Conservation (phyloP, 2,797 vertebrate species). For the Labroides dimidiatus region DNA sequence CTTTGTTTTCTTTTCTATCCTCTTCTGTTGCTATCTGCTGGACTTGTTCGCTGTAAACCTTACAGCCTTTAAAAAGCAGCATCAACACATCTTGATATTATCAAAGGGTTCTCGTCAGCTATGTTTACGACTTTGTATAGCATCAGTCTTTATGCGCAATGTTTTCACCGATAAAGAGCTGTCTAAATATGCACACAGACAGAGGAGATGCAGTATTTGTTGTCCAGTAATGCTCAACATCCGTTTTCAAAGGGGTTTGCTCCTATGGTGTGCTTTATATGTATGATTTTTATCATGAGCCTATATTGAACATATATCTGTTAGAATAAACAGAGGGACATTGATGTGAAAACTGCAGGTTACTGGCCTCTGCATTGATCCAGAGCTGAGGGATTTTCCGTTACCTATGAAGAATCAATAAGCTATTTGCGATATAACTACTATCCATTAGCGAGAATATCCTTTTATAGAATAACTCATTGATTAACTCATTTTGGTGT, state of each 20-base stretch:
- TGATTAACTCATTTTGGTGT: slow-evolving; percentile 75
- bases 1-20: slow-evolving; percentile 34
- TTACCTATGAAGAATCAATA: slow-evolving; percentile 67
- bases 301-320: slow-evolving; percentile 48
- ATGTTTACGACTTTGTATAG: slow-evolving; percentile 75
- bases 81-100: slow-evolving; percentile 34
- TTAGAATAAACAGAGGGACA: slow-evolving; percentile 42
- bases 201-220: slow-evolving; percentile 48
- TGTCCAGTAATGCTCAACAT: slow-evolving; percentile 55
- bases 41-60: slow-evolving; percentile 4
- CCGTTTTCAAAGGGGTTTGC: slow-evolving; percentile 40
- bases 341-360: slow-evolving; percentile 37
- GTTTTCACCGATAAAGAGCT: slow-evolving; percentile 50
- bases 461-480: slow-evolving; percentile 69
- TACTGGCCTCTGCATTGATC: slow-evolving; percentile 40
- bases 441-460: slow-evolving; percentile 61
- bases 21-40: slow-evolving; percentile 41
- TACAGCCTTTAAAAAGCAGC: slow-evolving; percentile 45
- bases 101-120: slow-evolving; percentile 53
- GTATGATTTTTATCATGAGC: slow-evolving; percentile 40
- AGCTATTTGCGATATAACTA: slow-evolving; percentile 67
- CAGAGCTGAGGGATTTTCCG: slow-evolving; percentile 52
- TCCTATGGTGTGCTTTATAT: slow-evolving; percentile 59
- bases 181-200: slow-evolving; percentile 62
- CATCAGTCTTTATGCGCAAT: slow-evolving; percentile 57